Conservation (phyloP, 1,140 invertebrate genomes). For the Periplaneta americana region DNA sequence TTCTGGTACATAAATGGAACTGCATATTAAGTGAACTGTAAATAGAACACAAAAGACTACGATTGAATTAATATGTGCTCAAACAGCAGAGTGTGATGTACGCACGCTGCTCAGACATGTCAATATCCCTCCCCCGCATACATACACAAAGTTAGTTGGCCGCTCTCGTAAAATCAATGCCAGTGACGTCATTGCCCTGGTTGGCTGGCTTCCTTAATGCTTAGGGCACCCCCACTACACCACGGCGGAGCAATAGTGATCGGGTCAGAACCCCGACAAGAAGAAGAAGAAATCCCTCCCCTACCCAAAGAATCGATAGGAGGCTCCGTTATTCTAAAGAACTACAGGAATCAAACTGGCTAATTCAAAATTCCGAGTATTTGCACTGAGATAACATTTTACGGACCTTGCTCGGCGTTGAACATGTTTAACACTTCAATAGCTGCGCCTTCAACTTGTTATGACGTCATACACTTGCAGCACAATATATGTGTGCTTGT, state of each 20-base stretch:
- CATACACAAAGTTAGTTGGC: neutral
- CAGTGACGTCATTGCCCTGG: neutral
- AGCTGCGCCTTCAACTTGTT: too few relatives aligned
- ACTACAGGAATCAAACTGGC: too few relatives aligned
- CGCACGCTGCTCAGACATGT: neutral
- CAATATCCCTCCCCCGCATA: neutral
- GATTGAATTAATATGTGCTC: neutral
- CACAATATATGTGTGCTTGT: too few relatives aligned
- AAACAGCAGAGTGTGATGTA: neutral
- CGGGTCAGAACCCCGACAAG: too few relatives aligned
- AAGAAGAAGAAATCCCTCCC: too few relatives aligned
- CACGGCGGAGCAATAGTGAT: neutral
- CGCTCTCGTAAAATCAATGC: neutral
- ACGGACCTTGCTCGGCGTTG: too few relatives aligned
- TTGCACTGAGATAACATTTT: too few relatives aligned
- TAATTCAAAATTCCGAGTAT: too few relatives aligned
- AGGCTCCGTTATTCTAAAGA: too few relatives aligned
- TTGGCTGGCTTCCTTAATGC: neutral
- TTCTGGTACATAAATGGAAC: neutral
- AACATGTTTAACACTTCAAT: too few relatives aligned
- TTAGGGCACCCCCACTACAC: neutral
- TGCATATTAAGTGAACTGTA: neutral
- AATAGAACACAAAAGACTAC: neutral
- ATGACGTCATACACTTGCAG: too few relatives aligned
- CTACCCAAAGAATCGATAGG: too few relatives aligned